Percentiles rank a stretch among this genome's conserved stretches.
Conservation (phyloP, 2,113 vertebrate genomes). For the Nannobrachium achirus region DNA sequence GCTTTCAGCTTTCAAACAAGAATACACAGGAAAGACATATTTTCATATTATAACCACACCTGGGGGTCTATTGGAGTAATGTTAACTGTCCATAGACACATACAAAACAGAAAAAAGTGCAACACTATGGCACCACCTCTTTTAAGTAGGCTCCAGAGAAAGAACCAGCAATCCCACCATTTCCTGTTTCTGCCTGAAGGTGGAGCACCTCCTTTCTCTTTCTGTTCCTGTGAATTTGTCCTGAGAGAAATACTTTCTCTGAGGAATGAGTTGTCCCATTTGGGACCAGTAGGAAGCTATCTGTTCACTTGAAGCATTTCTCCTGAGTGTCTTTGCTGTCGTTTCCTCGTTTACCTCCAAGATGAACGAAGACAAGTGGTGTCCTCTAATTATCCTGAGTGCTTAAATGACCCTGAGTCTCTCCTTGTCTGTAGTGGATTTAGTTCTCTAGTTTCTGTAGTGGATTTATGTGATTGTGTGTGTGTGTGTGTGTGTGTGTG, state of each 20-base stretch:
- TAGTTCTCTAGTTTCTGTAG: slow-evolving; percentile 3
- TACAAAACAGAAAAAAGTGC: too few relatives aligned
- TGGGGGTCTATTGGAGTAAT: too few relatives aligned
- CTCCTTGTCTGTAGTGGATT: slow-evolving; percentile 29
- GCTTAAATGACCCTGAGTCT: slow-evolving; percentile 22
- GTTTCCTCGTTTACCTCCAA: slow-evolving; percentile 48
- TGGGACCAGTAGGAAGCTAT: slow-evolving; percentile 56
- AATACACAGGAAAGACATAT: too few relatives aligned
- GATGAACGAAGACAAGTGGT: slow-evolving; percentile 56
- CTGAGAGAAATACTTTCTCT: slow-evolving; percentile 45
- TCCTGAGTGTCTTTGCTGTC: slow-evolving; percentile 62
- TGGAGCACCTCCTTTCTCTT: background rate
- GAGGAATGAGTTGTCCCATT: slow-evolving; percentile 47
- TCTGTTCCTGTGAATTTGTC: slow-evolving; percentile 57
- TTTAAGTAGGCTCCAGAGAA: too few relatives aligned
- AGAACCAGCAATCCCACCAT: background rate
- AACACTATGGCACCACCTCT: too few relatives aligned
- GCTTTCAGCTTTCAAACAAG: too few relatives aligned
- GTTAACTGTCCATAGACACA: too few relatives aligned
- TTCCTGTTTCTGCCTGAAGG: background rate
- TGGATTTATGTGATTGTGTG: slow-evolving; percentile 21
- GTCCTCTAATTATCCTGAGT: slow-evolving; percentile 52
- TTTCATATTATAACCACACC: too few relatives aligned
- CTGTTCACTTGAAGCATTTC: slow-evolving; percentile 63
- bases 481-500: slow-evolving; percentile 23